Conservation (phyloP, 1,140 invertebrate genomes). For the Spodoptera frugiperda region DNA sequence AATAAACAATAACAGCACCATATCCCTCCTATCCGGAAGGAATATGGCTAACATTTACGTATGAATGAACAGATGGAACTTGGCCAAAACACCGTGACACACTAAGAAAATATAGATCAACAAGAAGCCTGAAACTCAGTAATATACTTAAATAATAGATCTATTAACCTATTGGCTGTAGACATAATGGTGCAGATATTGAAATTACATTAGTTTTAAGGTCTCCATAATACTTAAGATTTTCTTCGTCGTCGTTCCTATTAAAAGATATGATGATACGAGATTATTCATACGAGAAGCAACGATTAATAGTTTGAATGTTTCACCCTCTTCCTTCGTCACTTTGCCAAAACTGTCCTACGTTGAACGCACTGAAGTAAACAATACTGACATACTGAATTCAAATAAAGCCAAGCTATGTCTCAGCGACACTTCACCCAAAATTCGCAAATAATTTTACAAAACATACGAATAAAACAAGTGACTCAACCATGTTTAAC, state of each 20-base stretch:
- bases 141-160: too few species aligned
- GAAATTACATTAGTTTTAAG: background rate
- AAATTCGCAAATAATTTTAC: background rate
- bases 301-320: background rate
- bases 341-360: background rate
- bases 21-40: constrained; percentile 31
- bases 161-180: too few species aligned
- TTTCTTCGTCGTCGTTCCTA: background rate
- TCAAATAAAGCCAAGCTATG: background rate
- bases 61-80: constrained; percentile 45
- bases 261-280: background rate
- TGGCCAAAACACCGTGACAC: constrained; percentile 45
- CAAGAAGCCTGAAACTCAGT: constrained; percentile 24
- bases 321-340: background rate
- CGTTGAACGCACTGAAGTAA: background rate
- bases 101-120: constrained; percentile 40
- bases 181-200: background rate
- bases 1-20: constrained; percentile 25
- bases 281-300: too few species aligned
- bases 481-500: background rate
- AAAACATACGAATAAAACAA: background rate
- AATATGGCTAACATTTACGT: constrained; percentile 34
- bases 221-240: background rate
- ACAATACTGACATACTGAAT: too few species aligned
- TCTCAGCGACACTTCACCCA: background rate